Percentiles rank a stretch among this genome's conserved stretches.
phyloP scores from a whole-genome alignment of 2,113 vertebrate genomes.

The Cyanoderma ruficeps region DNA sequence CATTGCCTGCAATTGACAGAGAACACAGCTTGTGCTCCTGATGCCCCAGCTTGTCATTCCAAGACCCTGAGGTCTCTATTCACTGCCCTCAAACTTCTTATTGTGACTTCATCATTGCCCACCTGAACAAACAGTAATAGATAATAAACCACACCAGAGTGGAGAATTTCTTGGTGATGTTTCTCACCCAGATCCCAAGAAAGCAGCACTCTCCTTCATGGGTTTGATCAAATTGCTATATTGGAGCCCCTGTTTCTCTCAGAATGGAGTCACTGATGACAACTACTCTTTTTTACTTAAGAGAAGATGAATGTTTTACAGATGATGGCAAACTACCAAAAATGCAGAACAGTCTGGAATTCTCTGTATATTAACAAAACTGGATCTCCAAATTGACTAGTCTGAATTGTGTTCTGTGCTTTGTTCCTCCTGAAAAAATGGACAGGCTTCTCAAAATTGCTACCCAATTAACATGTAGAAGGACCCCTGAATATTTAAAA shows the following conservation, averaged over 20 bases:
- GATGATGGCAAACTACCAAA: neutral
- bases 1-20: neutral
- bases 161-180: neutral
- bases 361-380: neutral
- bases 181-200: neutral
- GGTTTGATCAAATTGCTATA: neutral
- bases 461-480: neutral
- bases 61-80: neutral
- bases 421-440: neutral
- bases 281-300: neutral
- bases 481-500: neutral
- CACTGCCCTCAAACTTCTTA: neutral
- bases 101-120: neutral
- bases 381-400: neutral
- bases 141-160: neutral
- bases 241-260: neutral
- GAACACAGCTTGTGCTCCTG: neutral
- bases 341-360: neutral
- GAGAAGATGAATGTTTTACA: neutral
- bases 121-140: neutral
- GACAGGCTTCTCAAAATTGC: neutral
- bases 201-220: neutral
- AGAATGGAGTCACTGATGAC: neutral
- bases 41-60: neutral
- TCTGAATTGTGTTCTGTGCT: neutral